Base-by-base conservation (phyloP, 2,113 vertebrate genomes). In the Uria aalge region DNA sequence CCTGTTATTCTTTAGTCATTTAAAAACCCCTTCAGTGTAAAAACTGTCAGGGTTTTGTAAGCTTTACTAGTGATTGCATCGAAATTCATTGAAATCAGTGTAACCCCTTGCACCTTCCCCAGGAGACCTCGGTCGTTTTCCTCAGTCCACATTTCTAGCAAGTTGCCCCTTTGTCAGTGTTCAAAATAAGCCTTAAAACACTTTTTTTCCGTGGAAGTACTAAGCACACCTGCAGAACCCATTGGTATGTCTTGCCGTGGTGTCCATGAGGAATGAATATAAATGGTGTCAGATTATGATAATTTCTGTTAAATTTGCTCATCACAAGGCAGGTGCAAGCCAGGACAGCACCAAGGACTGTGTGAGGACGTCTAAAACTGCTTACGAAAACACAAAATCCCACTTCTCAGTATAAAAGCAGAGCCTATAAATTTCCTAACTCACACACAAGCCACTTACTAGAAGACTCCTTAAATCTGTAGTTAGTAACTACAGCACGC, bases 401-500 rank as follows among this genome's bases (percentile, higher is more conserved):
- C n/a, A 3, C 57, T 56, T 66, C 7, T 36, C 21, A 30, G 2
- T 4, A 9, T 6, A 52, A 15, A 47, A 74, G 41, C 36, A 22
- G 48, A 63, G 36, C 36, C 55, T 26, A 9, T 5, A 12, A 0
- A 5, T 12, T 22, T 55, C 59, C 36, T 5, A 22, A 38, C 52
- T 19, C 1, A 5, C 22, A 12, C 15, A 17, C 22, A 3, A 41
- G 3, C n/a, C 24, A 2, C 22, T 34, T 53, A 9, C 6, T 8
- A 8, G 6, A 66, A 21, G 15, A 16, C 55, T 29, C 20, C 29
- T 29, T 32, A 21, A n/a, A 36, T 29, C 15, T 12, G 15, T 18
- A 11, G 19, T 19, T 12, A 32, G 15, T 2, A 38, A 30, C 26
- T 3, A 15, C 32, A 26, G 34, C 36, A 14, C 5, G 3, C 38